These are phyloP conservation scores for Philereme transversata DNA, from an alignment of 2,888 invertebrate species.

Conservation along the genomic window DNA sequence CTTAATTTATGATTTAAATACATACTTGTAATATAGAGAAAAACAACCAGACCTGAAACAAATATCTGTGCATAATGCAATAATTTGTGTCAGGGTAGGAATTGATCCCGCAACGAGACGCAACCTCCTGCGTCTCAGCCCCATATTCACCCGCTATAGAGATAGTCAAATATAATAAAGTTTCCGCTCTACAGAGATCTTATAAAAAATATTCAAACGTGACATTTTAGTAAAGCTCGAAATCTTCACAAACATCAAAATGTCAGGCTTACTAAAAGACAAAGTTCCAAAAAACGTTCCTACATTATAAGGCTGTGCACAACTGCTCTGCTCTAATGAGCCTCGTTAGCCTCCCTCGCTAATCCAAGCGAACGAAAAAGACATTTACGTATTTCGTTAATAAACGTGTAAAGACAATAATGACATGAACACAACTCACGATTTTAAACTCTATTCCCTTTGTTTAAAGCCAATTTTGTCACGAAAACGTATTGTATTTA, in stretches of 20 bases:
- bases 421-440: conserved; percentile 27
- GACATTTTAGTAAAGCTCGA: background rate
- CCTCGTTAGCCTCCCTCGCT: conserved; percentile 51
- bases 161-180: too few species aligned
- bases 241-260: conserved; percentile 1
- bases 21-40: too few species aligned
- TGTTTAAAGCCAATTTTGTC: conserved; percentile 20
- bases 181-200: too few species aligned
- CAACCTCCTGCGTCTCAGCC: too few species aligned
- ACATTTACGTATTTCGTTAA: conserved; percentile 41
- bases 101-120: too few species aligned
- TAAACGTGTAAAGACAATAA: conserved; percentile 38
- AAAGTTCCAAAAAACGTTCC: conserved; percentile 29
- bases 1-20: too few species aligned
- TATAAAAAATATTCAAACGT: too few species aligned
- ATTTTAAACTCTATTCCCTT: conserved; percentile 24
- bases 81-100: too few species aligned
- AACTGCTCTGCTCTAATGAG: conserved; percentile 50
- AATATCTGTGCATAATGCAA: too few species aligned
- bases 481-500: conserved; percentile 7
- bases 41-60: too few species aligned
- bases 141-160: too few species aligned
- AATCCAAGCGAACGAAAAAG: conserved; percentile 45
- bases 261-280: background rate
- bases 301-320: conserved; percentile 38